These are phyloP conservation scores for Alosa alosa DNA, from an alignment of 2,113 vertebrate species.

Conservation along the genomic window DNA sequence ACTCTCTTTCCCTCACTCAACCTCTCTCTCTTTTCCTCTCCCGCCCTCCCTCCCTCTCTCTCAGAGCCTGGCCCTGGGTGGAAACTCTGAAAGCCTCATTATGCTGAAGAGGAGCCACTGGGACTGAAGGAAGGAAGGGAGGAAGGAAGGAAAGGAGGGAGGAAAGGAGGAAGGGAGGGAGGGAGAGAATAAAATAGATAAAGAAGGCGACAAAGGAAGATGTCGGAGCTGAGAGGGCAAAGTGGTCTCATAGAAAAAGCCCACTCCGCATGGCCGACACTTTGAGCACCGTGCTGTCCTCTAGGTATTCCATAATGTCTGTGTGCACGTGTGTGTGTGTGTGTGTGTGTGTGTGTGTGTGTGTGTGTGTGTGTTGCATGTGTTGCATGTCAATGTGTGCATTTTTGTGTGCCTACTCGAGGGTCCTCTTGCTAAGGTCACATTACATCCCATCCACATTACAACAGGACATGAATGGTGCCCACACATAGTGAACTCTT, in stretches of 20 bases:
- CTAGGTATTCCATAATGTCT: neutral
- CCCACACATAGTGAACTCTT: neutral
- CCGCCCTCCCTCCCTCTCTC: conserved; percentile 37
- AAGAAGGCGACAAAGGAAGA: neutral
- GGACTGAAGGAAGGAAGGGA: neutral
- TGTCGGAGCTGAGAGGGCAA: conserved; percentile 54
- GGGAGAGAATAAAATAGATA: conserved; percentile 51
- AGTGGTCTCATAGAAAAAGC: conserved; percentile 31
- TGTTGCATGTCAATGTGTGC: conserved; percentile 19
- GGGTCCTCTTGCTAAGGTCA: no score
- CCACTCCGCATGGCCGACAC: neutral
- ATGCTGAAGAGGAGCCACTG: conserved; percentile 50
- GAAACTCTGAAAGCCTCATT: conserved; percentile 69
- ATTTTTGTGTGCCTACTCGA: neutral
- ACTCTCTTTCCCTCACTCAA: neutral
- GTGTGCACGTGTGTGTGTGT: conserved; percentile 16
- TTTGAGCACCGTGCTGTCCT: neutral
- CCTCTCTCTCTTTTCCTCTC: neutral
- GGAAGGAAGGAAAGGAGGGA: conserved; percentile 44
- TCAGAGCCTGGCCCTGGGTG: conserved; percentile 51
- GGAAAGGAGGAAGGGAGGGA: conserved; percentile 49
- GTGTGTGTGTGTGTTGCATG: neutral
- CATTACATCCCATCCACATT: no score
- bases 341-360: neutral
- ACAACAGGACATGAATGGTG: no score